These are phyloP conservation scores for Protodeltote pygarga DNA, from an alignment of 2,888 invertebrate genomes.

Conservation along the genomic window DNA sequence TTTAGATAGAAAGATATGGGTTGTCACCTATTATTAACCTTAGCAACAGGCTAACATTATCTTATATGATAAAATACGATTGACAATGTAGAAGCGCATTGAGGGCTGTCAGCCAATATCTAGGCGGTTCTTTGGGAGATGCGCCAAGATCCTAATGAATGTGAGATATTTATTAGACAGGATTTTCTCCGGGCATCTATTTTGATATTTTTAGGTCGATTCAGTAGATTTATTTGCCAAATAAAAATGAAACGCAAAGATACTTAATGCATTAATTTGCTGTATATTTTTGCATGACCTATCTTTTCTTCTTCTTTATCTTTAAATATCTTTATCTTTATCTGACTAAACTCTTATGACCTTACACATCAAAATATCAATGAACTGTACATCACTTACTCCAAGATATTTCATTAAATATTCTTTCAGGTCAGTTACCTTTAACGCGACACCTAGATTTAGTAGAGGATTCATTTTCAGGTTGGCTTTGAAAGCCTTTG, in stretches of 20 bases:
- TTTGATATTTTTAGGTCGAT: too few species aligned
- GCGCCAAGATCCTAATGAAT: slow-evolving; percentile 29
- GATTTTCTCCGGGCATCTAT: not conserved
- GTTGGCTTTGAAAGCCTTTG: too few species aligned
- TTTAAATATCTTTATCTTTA: too few species aligned
- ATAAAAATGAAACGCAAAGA: too few species aligned
- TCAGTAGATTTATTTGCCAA: too few species aligned
- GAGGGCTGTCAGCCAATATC: slow-evolving; percentile 18
- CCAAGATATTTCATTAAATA: too few species aligned
- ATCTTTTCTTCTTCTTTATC: too few species aligned
- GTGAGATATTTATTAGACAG: not conserved
- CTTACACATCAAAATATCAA: not conserved
- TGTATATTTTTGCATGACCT: too few species aligned
- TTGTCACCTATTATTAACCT: not conserved
- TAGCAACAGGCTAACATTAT: not conserved
- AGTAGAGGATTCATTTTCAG: slow-evolving; percentile 53
- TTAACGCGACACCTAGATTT: slow-evolving; percentile 20
- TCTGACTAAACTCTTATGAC: slow-evolving; percentile 1
- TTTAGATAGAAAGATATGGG: too few species aligned
- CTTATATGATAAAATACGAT: slow-evolving; percentile 1
- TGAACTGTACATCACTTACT: not conserved
- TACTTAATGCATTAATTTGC: too few species aligned
- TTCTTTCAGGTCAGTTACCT: slow-evolving; percentile 4
- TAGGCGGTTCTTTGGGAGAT: slow-evolving; percentile 24
- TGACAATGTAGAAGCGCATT: slow-evolving; percentile 5